These are phyloP conservation scores for Spinibarbus caldwelli DNA, from an alignment of 2,797 vertebrate species.

Conservation along the genomic window DNA sequence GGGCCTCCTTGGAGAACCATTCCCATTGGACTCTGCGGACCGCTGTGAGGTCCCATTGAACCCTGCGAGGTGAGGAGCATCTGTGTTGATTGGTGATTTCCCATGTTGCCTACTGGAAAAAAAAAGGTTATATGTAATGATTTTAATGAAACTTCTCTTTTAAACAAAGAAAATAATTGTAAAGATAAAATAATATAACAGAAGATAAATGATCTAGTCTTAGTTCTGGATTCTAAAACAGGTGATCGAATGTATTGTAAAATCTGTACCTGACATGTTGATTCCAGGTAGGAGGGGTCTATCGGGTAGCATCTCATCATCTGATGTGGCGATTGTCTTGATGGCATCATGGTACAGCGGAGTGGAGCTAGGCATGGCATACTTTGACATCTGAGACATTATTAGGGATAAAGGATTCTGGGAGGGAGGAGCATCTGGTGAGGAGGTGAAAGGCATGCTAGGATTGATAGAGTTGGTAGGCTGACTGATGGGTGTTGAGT, in stretches of 20 bases:
- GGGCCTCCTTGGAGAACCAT: constrained; percentile 88
- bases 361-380: constrained; percentile 96
- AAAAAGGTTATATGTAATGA: neutral
- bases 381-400: constrained; percentile 99
- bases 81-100: constrained; percentile 79
- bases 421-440: constrained; percentile 85
- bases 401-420: constrained; percentile 97
- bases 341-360: constrained; percentile 99
- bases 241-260: constrained; percentile 1
- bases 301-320: constrained; percentile 93
- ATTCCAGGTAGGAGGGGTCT: constrained; percentile 89
- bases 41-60: constrained; percentile 77
- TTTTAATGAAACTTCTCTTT: neutral
- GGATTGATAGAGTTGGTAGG: constrained; percentile 83
- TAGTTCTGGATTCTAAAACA: neutral
- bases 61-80: constrained; percentile 75
- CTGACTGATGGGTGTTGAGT: constrained; percentile 87
- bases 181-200: neutral
- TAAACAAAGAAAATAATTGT: neutral
- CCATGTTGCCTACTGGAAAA: constrained; percentile 80
- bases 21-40: constrained; percentile 92
- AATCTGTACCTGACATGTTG: constrained; percentile 84
- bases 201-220: neutral
- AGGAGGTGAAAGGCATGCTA: constrained; percentile 88
- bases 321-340: constrained; percentile 97